These are phyloP conservation scores for Tenodera sinensis DNA, from an alignment of 2,888 invertebrate species.

Conservation along the genomic window DNA sequence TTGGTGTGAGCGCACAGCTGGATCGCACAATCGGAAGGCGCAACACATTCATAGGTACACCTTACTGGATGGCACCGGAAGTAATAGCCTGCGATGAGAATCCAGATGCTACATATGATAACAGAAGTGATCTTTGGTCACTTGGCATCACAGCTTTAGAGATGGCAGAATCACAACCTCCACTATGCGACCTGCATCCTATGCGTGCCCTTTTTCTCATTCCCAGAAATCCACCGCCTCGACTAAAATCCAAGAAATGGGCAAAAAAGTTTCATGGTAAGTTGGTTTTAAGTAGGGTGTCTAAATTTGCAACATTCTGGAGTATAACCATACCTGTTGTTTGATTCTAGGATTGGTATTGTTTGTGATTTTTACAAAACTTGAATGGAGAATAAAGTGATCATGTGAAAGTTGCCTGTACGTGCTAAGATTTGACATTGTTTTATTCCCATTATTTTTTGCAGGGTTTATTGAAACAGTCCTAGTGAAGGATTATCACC, in stretches of 20 bases:
- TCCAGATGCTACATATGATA: conserved; percentile 99
- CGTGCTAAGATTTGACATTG: no score
- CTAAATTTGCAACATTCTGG: no score
- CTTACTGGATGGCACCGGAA: conserved; percentile 99
- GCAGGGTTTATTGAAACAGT: conserved; percentile 94
- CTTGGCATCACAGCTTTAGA: conserved; percentile 96
- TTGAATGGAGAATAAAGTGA: no score
- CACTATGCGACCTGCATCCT: conserved; percentile 98
- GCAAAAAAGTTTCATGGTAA: conserved; percentile 87
- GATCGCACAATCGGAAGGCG: conserved; percentile 98
- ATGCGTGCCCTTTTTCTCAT: conserved; percentile 99
- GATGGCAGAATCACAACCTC: conserved; percentile 99
- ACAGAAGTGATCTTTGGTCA: conserved; percentile 89
- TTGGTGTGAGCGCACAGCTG: conserved; percentile 98
- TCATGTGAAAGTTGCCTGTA: no score
- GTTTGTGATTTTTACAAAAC: no score
- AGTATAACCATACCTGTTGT: no score
- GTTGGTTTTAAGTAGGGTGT: conserved; percentile 14
- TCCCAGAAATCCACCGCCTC: conserved; percentile 95
- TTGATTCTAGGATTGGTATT: no score
- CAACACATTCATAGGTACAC: conserved; percentile 98
- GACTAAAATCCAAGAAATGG: conserved; percentile 97
- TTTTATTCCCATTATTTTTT: conserved; percentile 23
- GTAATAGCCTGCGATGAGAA: conserved; percentile 99
- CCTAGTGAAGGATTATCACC: conserved; percentile 97